Percentiles rank a stretch among this genome's conserved stretches.
These are phyloP conservation scores for Morus bassanus DNA, from an alignment of 2,797 vertebrate species.

Conservation along the genomic window DNA sequence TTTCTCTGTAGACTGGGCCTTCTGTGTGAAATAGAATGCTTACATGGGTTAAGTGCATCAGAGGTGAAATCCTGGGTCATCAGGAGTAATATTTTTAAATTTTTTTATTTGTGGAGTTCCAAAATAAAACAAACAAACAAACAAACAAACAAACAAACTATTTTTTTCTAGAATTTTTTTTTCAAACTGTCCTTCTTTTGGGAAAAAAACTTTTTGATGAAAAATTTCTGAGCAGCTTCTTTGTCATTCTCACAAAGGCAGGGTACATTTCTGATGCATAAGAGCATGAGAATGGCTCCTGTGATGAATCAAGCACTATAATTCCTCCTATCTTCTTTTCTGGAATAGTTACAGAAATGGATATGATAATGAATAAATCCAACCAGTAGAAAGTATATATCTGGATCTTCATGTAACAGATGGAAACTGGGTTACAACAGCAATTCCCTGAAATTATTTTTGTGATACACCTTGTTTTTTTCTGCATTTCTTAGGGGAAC, in stretches of 20 bases:
- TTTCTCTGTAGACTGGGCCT: not conserved
- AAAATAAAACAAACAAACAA: too few species aligned
- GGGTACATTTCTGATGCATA: rapidly evolving
- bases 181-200: not conserved
- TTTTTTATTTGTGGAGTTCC: not conserved
- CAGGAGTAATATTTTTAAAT: not conserved
- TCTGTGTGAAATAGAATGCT: not conserved
- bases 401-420: not conserved
- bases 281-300: not conserved
- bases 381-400: not conserved
- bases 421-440: not conserved
- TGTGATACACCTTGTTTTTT: not conserved
- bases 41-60: not conserved
- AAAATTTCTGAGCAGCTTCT: not conserved
- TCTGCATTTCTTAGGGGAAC: not conserved
- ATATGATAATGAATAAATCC: not conserved
- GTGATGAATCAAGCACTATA: not conserved
- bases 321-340: not conserved
- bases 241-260: not conserved
- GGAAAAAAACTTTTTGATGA: not conserved
- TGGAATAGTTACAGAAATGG: not conserved
- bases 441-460: not conserved
- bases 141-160: not conserved
- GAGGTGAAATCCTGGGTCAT: not conserved
- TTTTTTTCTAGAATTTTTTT: not conserved